phyloP scores from a whole-genome alignment of 2,113 vertebrate genomes.

The Circaetus gallicus region DNA sequence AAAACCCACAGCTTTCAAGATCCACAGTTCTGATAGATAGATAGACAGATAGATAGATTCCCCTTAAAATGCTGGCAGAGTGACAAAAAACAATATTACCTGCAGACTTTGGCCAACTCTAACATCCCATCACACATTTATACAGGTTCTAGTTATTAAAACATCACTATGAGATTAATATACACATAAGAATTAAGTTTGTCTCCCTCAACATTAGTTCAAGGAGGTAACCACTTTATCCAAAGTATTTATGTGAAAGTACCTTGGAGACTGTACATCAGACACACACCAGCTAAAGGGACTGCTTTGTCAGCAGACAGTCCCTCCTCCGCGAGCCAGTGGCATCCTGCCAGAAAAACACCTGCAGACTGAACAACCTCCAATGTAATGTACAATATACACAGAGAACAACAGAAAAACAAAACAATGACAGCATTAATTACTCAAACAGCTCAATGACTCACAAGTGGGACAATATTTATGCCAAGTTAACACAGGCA shows the following conservation, averaged over 20 bases:
- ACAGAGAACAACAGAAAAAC: background rate
- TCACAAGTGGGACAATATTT: background rate
- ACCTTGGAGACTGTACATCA: background rate
- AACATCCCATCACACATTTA: background rate
- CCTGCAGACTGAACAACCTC: slow-evolving; percentile 11
- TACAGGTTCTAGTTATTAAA: background rate
- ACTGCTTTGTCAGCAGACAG: slow-evolving; percentile 1
- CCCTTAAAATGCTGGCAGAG: background rate
- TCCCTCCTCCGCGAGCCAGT: background rate
- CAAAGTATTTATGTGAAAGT: background rate
- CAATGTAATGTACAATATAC: background rate
- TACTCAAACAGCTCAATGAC: background rate
- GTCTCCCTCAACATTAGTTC: background rate
- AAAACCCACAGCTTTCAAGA: background rate
- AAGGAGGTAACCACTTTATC: background rate
- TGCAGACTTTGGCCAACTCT: background rate
- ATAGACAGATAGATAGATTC: background rate
- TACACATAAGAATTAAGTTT: background rate
- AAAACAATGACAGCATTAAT: slow-evolving; percentile 9
- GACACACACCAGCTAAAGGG: background rate
- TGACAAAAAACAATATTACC: background rate
- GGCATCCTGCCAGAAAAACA: slow-evolving; percentile 39
- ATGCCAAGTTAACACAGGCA: background rate
- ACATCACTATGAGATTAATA: background rate
- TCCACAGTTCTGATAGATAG: background rate